A percentile compares a stretch with the other conserved stretches of the same genome.
phyloP scores from a whole-genome alignment of 2,797 vertebrate species.

The Huso huso region DNA sequence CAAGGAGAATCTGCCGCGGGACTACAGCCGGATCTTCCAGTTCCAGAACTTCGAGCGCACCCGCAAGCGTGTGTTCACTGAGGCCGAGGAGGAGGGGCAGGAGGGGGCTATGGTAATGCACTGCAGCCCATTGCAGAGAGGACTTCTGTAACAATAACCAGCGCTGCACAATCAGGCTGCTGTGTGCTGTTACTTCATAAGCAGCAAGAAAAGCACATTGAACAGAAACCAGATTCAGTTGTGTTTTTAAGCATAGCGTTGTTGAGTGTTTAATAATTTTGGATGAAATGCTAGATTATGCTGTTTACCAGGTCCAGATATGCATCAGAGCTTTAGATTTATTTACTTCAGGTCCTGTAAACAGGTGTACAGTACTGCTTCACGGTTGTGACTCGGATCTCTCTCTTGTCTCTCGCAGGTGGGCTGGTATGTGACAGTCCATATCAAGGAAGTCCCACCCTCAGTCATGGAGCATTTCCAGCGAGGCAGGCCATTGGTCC shows the following conservation, averaged over 20 bases:
- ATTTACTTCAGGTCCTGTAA: no score
- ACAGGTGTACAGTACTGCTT: no score
- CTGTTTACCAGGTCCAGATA: no score
- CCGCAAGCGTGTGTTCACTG: conserved; percentile 70
- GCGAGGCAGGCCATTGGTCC: conserved; percentile 69
- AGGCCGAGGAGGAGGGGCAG: conserved; percentile 61
- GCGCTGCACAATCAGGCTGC: no score
- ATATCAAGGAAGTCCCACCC: conserved; percentile 71
- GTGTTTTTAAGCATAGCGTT: no score
- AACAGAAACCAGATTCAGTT: neutral
- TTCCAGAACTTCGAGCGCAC: conserved; percentile 87
- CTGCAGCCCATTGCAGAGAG: neutral
- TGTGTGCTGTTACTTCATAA: no score
- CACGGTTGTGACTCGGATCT: no score
- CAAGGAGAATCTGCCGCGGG: conserved; percentile 84
- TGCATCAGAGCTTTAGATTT: no score
- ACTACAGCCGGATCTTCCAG: conserved; percentile 95
- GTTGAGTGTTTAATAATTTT: no score
- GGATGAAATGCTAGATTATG: no score
- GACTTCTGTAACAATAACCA: no score
- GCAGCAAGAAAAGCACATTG: no score
- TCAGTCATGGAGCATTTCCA: conserved; percentile 77
- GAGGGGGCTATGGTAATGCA: conserved; percentile 76
- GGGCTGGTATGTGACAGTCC: conserved; percentile 87
- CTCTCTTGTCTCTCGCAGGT: conserved; percentile 50